These are phyloP conservation scores for Eristalinus aeneus DNA, from an alignment of 2,888 invertebrate genomes.

Conservation along the genomic window DNA sequence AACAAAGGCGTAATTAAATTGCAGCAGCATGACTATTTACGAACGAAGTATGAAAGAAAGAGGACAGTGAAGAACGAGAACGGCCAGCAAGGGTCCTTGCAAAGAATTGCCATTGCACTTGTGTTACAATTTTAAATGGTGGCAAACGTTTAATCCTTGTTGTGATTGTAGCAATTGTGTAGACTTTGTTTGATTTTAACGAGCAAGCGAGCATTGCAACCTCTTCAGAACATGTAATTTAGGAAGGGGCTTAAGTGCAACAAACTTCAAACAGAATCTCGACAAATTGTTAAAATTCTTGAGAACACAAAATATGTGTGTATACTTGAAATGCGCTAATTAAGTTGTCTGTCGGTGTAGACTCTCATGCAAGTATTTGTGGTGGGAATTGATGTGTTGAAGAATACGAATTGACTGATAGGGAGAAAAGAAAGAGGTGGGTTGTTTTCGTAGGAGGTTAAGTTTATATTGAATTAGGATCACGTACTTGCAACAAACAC, in stretches of 20 bases:
- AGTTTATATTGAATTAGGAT: background rate
- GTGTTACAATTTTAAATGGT: conserved; percentile 16
- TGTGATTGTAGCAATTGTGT: conserved; percentile 3
- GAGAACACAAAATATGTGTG: background rate
- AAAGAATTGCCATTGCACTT: conserved; percentile 14
- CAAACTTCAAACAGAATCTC: conserved; percentile 16
- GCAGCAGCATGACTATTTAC: conserved; percentile 16
- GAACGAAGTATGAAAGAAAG: background rate
- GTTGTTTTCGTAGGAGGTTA: background rate
- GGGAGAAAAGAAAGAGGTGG: background rate
- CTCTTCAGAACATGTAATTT: background rate
- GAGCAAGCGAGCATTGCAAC: background rate
- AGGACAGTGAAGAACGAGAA: background rate
- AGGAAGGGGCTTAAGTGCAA: background rate
- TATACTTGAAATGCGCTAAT: background rate
- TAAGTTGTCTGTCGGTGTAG: background rate
- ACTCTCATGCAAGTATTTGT: background rate
- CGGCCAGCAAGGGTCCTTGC: background rate
- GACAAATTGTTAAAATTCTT: conserved; percentile 21
- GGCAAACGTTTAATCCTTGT: conserved; percentile 14
- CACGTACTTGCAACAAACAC: too few relatives aligned
- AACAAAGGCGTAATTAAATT: conserved; percentile 46
- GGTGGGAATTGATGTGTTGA: background rate
- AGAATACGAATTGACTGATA: background rate
- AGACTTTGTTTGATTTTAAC: conserved; percentile 12